Evolutionary conservation across 2,888 invertebrate species (phyloP), one percentile per base, ranked within the genome.

Genomic region (Tolmerus cingulatus): DNA sequence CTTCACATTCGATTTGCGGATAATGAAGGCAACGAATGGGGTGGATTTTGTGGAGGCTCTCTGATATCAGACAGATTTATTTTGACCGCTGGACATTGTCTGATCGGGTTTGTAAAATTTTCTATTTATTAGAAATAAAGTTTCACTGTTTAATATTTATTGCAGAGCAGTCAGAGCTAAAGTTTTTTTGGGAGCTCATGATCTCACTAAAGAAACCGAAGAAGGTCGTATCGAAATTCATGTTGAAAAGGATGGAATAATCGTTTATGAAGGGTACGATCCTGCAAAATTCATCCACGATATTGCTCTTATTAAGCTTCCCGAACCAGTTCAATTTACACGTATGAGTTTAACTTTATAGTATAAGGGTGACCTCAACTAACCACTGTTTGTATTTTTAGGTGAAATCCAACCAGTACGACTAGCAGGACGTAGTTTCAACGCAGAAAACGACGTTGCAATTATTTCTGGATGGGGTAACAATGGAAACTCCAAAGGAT

Each of bases 381-480:
- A 23, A 27, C 12, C 12, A 66, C 27, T 23, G 2, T 12, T 66
- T 23, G 19, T 19, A 40, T 78, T 23, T 37, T 74, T 46, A 85
- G 85, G 74, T n/a, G 27, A 85, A 43, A 85, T 85, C 7, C 85
- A 74, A 37, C 74, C 85, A 30, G 30, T 85, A 3, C 43, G 37
- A 27, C 46, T 85, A 0, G 40, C 85, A 74, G 9, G 74, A 9
- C 85, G 74, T 9, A 74, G 74, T 14, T 43, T 43, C 5, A 74
- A 74, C 27, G 23, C 74, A 34, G 85, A 74, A 5, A 40, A 37
- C 5, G 46, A 74, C 4, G 16, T 23, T 46, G 43, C n/a, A 9
- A 27, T 85, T 5, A 74, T 85, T 19, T 74, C 74, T 74, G 85
- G 85, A 23, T 85, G 85, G 85, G 85, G 85, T 23, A 55, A 19